Percentiles rank a stretch among this genome's conserved stretches.
Conservation (phyloP, 2,113 vertebrate species). For the Eulemur rufifrons region DNA sequence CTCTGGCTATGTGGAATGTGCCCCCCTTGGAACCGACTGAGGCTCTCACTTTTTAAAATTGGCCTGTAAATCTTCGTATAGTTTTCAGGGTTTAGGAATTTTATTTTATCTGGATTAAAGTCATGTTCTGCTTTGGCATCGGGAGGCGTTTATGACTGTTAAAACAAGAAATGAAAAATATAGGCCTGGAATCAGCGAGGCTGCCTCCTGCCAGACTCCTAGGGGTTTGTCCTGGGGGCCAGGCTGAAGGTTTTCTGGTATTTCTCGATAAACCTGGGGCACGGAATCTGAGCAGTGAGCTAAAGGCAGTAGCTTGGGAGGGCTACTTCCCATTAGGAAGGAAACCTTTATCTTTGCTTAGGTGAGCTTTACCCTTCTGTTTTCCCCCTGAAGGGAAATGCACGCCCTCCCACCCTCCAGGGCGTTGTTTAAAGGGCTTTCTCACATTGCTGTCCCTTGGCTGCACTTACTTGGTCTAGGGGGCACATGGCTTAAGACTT, state of each 20-base stretch:
- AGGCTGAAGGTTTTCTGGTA: slow-evolving; percentile 14
- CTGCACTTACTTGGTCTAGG: not conserved
- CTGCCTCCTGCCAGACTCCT: slow-evolving; percentile 69
- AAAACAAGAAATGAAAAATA: slow-evolving; percentile 83
- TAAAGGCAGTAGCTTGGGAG: not conserved
- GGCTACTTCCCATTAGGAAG: not conserved
- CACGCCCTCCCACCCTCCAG: not conserved
- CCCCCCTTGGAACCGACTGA: slow-evolving; percentile 62
- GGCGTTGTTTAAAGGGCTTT: not conserved
- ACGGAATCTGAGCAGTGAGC: rapidly evolving
- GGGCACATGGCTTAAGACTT: not conserved
- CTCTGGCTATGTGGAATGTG: slow-evolving; percentile 66
- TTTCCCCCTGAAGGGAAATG: not conserved
- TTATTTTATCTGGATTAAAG: slow-evolving; percentile 86
- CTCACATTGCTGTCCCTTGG: not conserved
- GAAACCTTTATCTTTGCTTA: not conserved
- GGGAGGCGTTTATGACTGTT: slow-evolving; percentile 82
- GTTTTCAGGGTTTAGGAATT: slow-evolving; percentile 81
- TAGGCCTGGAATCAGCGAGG: slow-evolving; percentile 75
- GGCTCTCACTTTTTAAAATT: slow-evolving; percentile 75
- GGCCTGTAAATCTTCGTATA: slow-evolving; percentile 76
- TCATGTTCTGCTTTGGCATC: slow-evolving; percentile 81
- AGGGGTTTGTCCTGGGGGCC: slow-evolving; percentile 63
- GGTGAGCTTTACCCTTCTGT: not conserved
- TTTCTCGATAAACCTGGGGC: not conserved